Base-by-base conservation (phyloP, 1,140 invertebrate species). In the Meteorus sp. region DNA sequence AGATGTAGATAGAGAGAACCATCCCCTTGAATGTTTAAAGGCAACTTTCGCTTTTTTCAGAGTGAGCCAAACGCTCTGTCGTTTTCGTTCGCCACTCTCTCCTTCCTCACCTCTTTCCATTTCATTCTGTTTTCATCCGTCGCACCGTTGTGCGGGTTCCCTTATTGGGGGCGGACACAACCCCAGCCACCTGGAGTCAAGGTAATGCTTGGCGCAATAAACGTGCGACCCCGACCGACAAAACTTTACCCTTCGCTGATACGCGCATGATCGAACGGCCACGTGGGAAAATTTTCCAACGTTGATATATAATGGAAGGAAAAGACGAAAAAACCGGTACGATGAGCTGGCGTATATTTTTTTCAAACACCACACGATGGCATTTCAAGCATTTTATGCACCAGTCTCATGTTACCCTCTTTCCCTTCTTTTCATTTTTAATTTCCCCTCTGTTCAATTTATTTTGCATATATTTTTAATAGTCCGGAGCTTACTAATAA, bases 21-120 rank as follows among this genome's bases (percentile, higher is more conserved):
- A 68, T 73, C 73, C 71, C 68, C 72, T 74, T 75, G 68, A 74
- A 75, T 69, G 43, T 73, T 75, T 75, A 73, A 75, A 74, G 72
- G 67, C 52, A 75, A 74, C 72, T 74, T 74, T 75, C 72, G 65
- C 71, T 74, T 75, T 75, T 72, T 62, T 65, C 63, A 25, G 59
- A 56, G 13, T 29, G 59, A 56, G 13, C 29, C 29, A 17, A 20
- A 43, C 31, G 4, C 48, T 48, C 43, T 31, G 54, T 60, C 56
- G 19, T 44, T 54, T 56, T 60, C 54, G 29, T 55, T 54, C 50
- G 25, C 56, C 33, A 44, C 37, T 19, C 51, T 47, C n/a, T n/a
- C 54, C 4, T 25, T 48, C 45, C 35, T 50, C 54, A 43, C 59
- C 64, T 65, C 59, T 65, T 59, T 56, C 43, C 25, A 13, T 2